Base-by-base conservation (phyloP, 2,888 invertebrate genomes). In the Sympetrum striolatum region DNA sequence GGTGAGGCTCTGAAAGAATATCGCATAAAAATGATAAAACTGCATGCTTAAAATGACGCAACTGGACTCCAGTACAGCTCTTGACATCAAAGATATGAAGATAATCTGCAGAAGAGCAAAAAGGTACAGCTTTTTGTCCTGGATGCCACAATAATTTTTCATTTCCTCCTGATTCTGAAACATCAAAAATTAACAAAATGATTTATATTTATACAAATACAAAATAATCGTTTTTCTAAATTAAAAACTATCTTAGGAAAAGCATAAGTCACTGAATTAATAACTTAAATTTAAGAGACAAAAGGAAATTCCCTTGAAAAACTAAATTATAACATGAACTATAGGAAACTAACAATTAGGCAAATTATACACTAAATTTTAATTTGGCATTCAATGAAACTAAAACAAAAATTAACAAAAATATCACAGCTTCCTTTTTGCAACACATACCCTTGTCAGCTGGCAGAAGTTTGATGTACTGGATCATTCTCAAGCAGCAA, bases 11-110 rank as follows among this genome's bases (percentile, higher is more conserved):
- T 0, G 96, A 95, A 90, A 98, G 94, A 73, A 98, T 94, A 31
- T 95, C 95, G 14, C 96, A 96, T 90, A 98, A 95, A 92, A 97
- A 97, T 44, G 96, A 96, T 31, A 98, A 94, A 39, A 97, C 94
- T 0, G 96, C 95, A 93, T 98, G 98, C 94, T 97, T 98, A 93
- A 96, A 98, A 93, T 98, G 98, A 2, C 98, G 95, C 90, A 98
- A 94, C 92, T 98, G 97, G 92, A 97, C 96, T 0, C 96, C 95
- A 0, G 96, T 96, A 92, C 96, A 96, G 0, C 95, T 94, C 12
- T 95, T 95, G 0, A 96, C 94, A 92, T 96, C 95, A 92, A 96
- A 97, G 90, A 97, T 94, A 58, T 95, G 94, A 90, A 93, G 93
- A 0, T 94, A 94, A 91, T 94, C 94, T 22, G 22, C 60, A 8